A percentile compares a stretch with the other conserved stretches of the same genome.
phyloP scores from a whole-genome alignment of 2,113 vertebrate species.

The Fukomys damarensis region DNA sequence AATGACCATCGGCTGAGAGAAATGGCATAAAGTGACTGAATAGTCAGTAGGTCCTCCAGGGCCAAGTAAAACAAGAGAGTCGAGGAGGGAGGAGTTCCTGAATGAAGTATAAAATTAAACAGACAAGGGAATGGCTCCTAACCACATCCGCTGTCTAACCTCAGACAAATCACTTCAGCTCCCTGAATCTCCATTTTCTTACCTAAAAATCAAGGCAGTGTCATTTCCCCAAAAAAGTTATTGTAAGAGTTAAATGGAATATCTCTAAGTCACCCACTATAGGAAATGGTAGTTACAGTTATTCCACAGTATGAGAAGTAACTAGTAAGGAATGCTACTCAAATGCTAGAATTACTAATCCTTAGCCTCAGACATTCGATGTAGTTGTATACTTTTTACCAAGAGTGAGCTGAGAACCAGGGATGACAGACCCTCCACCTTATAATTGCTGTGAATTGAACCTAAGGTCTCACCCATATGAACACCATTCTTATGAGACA shows the following conservation, averaged over 20 bases:
- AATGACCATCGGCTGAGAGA: not conserved
- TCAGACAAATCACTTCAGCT: not conserved
- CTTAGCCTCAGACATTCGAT: not conserved
- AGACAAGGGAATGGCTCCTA: not conserved
- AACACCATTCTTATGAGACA: not conserved
- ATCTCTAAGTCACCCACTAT: not conserved
- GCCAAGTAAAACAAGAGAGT: not conserved
- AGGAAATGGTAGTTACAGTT: not conserved
- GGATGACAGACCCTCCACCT: no score
- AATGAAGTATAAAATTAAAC: not conserved
- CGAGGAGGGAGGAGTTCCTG: not conserved
- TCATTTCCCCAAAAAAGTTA: not conserved
- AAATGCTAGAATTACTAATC: not conserved
- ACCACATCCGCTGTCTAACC: not conserved
- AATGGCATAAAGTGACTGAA: not conserved
- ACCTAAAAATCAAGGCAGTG: not conserved
- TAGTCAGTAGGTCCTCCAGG: accelerated
- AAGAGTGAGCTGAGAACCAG: not conserved
- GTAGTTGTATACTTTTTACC: not conserved
- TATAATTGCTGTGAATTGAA: not conserved
- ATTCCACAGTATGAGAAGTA: not conserved
- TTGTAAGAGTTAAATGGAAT: not conserved
- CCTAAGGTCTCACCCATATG: not conserved
- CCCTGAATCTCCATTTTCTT: not conserved
- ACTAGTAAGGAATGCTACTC: not conserved